Base-by-base conservation (phyloP, 2,888 invertebrate species). In the Cephus nigrinus region DNA sequence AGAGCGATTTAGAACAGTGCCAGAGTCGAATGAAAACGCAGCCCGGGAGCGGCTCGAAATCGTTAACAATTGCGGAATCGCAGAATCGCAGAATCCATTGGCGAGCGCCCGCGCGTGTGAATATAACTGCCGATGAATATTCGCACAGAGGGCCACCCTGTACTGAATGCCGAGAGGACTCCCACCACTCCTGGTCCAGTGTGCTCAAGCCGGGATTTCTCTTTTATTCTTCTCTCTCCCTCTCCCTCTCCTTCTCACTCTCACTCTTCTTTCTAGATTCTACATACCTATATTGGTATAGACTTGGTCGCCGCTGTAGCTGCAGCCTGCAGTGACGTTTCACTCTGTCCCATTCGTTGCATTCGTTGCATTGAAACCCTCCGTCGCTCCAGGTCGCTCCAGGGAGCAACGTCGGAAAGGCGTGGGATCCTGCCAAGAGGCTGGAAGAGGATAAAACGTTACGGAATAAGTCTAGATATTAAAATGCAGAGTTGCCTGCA, bases 91-190 rank as follows among this genome's bases (percentile, higher is more conserved):
- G 84, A 83, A 85, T 86, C 87, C 84, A 90, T 89, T 90, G 87
- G 87, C 83, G 85, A 86, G 85, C 90, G 86, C 82, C 85, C 89
- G 86, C 80, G 89, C 88, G 86, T 87, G 86, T 87, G 88, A 89
- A 89, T 88, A 89, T 89, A 89, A 89, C 89, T 89, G 89, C 87
- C 84, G 85, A 80, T 82, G 78, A 81, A 82, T 82, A 80, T 80
- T 78, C 80, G 76, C 75, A 83, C 76, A 81, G 78, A 82, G 77
- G 75, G 74, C 68, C 23, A 76, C 35, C 68, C 77, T 36, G 36
- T 12, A 34, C 71, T 79, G 71, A 80, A 80, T 77, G 75, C 23
- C 12, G 32, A n/a, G 32, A 33, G 34, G 33, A 73, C 73, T 33
- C 40, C 33, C 68, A 40, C 55, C 15, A 33, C 69, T 30, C 73